Conservation (phyloP, 1,140 invertebrate genomes). For the Caenorhabditis remanei region DNA sequence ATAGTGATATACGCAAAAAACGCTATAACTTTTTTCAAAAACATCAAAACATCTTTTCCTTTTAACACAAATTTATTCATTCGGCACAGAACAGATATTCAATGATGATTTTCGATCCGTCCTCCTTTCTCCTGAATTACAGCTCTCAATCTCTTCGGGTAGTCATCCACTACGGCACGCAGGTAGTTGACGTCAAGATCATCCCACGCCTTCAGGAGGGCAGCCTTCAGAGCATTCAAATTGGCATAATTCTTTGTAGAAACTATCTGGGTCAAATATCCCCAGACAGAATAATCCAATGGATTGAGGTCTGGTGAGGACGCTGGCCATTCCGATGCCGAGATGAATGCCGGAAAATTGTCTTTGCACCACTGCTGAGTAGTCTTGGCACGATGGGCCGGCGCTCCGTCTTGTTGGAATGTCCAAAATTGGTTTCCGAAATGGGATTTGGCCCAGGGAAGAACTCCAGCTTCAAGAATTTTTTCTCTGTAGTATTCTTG, state of each 20-base stretch:
- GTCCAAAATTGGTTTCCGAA: slow-evolving; percentile 10
- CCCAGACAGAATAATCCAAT: slow-evolving; percentile 51
- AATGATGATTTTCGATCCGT: no score
- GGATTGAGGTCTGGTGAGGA: slow-evolving; percentile 65
- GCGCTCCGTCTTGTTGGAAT: slow-evolving; percentile 58
- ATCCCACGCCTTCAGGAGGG: slow-evolving; percentile 61
- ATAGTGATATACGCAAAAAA: no score
- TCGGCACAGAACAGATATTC: no score
- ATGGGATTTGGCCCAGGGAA: not conserved
- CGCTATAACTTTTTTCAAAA: no score
- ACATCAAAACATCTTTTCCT: no score
- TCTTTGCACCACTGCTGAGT: slow-evolving; percentile 59
- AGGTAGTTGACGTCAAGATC: slow-evolving; percentile 42
- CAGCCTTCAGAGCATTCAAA: slow-evolving; percentile 63
- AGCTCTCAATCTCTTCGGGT: no score
- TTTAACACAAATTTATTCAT: no score
- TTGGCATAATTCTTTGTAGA: slow-evolving; percentile 35
- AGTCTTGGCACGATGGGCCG: slow-evolving; percentile 34
- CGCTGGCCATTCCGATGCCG: slow-evolving; percentile 57
- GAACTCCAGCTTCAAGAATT: no score
- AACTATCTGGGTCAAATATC: slow-evolving; percentile 60
- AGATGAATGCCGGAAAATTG: slow-evolving; percentile 64
- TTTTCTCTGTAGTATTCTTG: not conserved
- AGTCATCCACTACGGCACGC: not conserved
- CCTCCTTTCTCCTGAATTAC: no score